These are phyloP conservation scores for Rhizoglyphus robini DNA, from an alignment of 1,140 invertebrate genomes.

Conservation along the genomic window DNA sequence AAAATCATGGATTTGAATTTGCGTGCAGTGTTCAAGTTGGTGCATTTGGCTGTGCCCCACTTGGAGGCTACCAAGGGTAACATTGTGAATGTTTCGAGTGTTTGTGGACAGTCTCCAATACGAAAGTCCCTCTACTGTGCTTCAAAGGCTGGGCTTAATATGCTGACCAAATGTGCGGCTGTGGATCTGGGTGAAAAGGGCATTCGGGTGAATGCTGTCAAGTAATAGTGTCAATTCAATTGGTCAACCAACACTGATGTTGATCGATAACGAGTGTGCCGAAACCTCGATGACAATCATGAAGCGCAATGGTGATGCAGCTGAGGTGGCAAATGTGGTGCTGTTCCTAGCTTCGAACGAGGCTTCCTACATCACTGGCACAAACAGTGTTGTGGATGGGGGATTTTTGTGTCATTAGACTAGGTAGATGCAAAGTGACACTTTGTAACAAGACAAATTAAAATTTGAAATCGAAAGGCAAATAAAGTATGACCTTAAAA, in stretches of 20 bases:
- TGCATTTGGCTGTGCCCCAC: background rate
- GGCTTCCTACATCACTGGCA: slow-evolving; percentile 66
- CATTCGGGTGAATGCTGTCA: background rate
- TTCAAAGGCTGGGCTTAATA: background rate
- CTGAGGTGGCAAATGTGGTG: slow-evolving; percentile 63
- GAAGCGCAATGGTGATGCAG: slow-evolving; percentile 46
- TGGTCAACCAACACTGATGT: background rate
- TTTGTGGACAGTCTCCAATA: background rate
- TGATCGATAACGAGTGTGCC: background rate
- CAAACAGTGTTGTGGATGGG: slow-evolving; percentile 29
- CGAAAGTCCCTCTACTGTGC: background rate
- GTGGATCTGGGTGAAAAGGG: background rate
- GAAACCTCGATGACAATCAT: background rate
- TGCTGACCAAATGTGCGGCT: background rate
- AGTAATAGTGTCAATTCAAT: background rate
- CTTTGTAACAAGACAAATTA: too few species aligned
- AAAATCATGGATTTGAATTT: background rate
- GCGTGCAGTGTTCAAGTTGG: background rate
- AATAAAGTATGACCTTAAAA: too few species aligned
- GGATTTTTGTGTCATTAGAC: too few species aligned
- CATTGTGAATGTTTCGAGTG: background rate
- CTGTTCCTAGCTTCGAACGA: slow-evolving; percentile 66
- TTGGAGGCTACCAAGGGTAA: background rate
- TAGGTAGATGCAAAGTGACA: too few species aligned
- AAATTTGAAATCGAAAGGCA: too few species aligned